phyloP scores from a whole-genome alignment of 2,113 vertebrate species.

The Vulpes ferrilata region DNA sequence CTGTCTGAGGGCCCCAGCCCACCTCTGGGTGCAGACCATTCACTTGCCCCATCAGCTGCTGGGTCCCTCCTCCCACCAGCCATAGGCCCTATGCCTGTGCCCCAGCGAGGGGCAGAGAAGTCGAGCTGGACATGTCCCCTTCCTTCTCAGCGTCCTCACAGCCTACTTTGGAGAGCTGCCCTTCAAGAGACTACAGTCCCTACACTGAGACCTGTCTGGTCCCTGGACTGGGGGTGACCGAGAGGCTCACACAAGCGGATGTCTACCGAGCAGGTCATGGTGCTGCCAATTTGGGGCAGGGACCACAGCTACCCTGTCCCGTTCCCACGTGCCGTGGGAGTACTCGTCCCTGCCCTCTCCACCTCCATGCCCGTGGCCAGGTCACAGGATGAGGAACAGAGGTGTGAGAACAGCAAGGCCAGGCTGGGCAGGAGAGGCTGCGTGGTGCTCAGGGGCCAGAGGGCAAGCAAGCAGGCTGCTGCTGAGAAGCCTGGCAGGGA shows the following conservation, averaged over 20 bases:
- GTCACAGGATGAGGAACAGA: not conserved
- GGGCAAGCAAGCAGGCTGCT: not conserved
- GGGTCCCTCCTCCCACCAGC: not conserved
- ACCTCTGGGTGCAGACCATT: not conserved
- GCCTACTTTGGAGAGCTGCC: not conserved
- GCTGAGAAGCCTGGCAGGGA: not conserved
- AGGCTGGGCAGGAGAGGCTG: not conserved
- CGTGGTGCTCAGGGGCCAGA: not conserved
- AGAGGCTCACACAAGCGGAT: not conserved
- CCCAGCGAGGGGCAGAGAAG: not conserved
- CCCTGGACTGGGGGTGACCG: not conserved
- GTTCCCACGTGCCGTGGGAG: not conserved
- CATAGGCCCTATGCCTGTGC: too few species aligned
- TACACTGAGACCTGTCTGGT: not conserved
- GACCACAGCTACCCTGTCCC: not conserved
- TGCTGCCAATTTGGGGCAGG: not conserved
- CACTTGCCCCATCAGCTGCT: not conserved
- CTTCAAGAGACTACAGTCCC: not conserved
- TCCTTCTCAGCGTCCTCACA: not conserved
- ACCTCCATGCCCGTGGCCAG: not conserved
- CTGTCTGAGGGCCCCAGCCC: rapidly evolving
- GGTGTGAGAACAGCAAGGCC: too few species aligned
- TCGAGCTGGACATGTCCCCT: rapidly evolving
- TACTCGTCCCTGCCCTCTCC: not conserved
- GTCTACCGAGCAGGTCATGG: not conserved